Percentiles rank a stretch among this genome's conserved stretches.
phyloP scores from a whole-genome alignment of 53 echinoderm and acorn worm species.

The Astropecten irregularis region DNA sequence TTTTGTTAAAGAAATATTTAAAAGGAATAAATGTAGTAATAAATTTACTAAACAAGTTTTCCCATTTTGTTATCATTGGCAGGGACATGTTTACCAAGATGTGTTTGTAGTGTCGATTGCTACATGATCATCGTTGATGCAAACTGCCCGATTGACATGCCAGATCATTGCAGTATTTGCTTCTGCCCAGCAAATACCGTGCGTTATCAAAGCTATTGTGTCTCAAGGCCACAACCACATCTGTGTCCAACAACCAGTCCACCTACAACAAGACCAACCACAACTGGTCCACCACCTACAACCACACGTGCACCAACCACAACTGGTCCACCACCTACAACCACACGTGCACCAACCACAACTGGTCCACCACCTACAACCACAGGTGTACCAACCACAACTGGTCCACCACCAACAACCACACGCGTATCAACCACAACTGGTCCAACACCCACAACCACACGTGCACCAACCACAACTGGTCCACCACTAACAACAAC shows the following conservation, averaged over 20 bases:
- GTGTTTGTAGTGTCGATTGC: not conserved
- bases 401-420: no score
- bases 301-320: not conserved
- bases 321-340: no score
- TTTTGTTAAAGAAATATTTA: no score
- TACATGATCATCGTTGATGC: not conserved
- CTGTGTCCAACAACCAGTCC: slow-evolving; percentile 2
- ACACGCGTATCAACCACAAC: not conserved
- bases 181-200: no score
- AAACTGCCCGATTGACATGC: no score
- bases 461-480: not conserved
- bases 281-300: not conserved
- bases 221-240: not conserved
- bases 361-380: no score
- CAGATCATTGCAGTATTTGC: not conserved
- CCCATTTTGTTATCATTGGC: not conserved
- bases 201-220: not conserved
- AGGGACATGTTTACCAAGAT: not conserved
- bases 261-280: no score
- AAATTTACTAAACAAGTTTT: no score
- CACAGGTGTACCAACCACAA: no score
- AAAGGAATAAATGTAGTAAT: no score
- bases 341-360: no score
- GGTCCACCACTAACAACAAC: not conserved
- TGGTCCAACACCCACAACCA: not conserved